A percentile compares a stretch with the other conserved stretches of the same genome.
Conservation (phyloP, 1,140 invertebrate species). For the Cyrtorhinus lividipennis region DNA sequence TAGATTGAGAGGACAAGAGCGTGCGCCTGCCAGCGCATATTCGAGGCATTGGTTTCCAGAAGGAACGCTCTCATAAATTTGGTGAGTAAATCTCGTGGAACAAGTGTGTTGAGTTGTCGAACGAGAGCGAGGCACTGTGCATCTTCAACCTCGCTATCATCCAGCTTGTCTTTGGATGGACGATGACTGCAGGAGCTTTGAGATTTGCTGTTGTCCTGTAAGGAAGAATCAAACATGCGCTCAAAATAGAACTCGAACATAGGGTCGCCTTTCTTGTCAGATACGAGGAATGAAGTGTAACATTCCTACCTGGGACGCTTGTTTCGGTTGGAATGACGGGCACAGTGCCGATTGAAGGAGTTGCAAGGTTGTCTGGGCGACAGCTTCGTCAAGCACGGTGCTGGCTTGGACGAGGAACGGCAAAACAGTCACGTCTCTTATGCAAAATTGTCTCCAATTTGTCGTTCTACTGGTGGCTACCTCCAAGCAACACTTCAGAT, state of each 20-base stretch:
- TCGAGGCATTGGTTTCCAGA: constrained; percentile 82
- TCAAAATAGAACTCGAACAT: neutral
- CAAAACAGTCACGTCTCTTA: constrained; percentile 56
- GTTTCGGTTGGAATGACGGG: constrained; percentile 27
- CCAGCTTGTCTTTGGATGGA: constrained; percentile 2
- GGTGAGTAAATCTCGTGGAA: constrained; percentile 48
- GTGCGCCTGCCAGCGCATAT: constrained; percentile 91
- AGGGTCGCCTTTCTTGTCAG: neutral
- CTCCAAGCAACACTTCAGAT: constrained; percentile 86
- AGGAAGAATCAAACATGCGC: no score
- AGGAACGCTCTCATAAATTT: constrained; percentile 83
- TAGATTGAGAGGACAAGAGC: constrained; percentile 69
- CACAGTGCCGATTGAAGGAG: constrained; percentile 77
- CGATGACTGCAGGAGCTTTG: constrained; percentile 31
- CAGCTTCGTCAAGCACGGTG: constrained; percentile 79
- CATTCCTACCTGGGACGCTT: constrained; percentile 10
- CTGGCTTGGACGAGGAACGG: constrained; percentile 64
- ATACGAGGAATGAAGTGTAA: neutral
- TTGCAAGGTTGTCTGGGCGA: constrained; percentile 80
- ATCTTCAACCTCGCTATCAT: constrained; percentile 44
- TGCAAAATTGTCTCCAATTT: constrained; percentile 91
- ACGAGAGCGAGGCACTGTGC: constrained; percentile 51
- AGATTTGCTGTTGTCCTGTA: constrained; percentile 7
- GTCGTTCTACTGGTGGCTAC: constrained; percentile 77
- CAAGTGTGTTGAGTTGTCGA: constrained; percentile 51